Base-by-base conservation (phyloP, 2,888 invertebrate species). In the Leptura quadrifasciata region DNA sequence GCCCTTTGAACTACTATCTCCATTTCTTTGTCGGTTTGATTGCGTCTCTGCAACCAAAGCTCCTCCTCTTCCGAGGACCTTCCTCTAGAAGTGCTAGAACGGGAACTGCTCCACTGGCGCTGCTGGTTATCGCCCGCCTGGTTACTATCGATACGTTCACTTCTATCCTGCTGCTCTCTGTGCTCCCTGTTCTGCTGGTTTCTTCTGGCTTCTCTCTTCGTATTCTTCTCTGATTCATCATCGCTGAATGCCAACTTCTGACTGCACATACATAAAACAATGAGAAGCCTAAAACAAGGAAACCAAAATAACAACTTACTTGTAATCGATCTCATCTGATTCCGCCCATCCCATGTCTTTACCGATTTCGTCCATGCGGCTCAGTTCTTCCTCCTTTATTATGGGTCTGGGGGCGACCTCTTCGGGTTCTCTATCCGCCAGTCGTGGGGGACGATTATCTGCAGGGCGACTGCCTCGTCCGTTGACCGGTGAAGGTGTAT, bases 191-290 rank as follows among this genome's bases (percentile, higher is more conserved):
- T 74, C 85, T 86, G 77, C 84, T 86, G 80, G 1, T 57, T 52
- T n/a, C 73, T 70, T 72, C 74, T 78, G 12, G 76, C 52, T 1
- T 79, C 79, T 74, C 76, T 83, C 39, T 80, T 83, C 9, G 80
- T 71, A 10, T 81, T 79, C 81, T 81, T 85, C 76, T 86, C 85
- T 10, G 91, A 91, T 89, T 98, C 98, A 85, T 97, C 97, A 90
- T 98, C 98, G 87, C 97, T 97, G 90, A 98, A 98, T 82, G 96
- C 95, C 87, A 98, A 90, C 89, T 97, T 97, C 91, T 97, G 96
- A 91, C 94, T 94, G 90, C 52, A 63, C 54, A 47, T 27, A 24
- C 31, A 55, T 21, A 72, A 54, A 72, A 65, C 1, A 73, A 73
- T n/a, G 58, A 58, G 63, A n/a, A 75, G 21, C 24, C 21, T 24